phyloP scores from a whole-genome alignment of 30 jellyfish, hydroid and myxozoan genomes.

The Aurelia sp. region DNA sequence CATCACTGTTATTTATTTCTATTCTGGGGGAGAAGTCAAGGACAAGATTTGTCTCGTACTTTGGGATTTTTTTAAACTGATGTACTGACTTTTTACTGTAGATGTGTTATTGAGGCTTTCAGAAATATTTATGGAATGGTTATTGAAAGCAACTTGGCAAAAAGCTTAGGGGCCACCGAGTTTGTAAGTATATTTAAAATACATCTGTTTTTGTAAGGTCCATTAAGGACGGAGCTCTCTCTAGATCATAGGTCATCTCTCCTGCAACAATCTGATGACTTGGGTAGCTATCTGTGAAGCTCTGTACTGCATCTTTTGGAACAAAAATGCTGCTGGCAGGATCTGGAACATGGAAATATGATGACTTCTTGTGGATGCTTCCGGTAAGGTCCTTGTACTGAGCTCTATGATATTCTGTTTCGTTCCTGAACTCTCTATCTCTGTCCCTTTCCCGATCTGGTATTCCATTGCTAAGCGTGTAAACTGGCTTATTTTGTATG shows the following conservation, averaged over 20 bases:
- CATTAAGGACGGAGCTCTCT: conserved; percentile 54
- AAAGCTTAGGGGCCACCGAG: not conserved
- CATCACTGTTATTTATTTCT: too few relatives aligned
- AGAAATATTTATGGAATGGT: too few relatives aligned
- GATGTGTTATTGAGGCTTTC: too few relatives aligned
- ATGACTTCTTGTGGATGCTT: conserved; percentile 56
- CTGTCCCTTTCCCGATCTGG: conserved; percentile 76
- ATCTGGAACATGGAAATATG: conserved; percentile 60
- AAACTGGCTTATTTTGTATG: conserved; percentile 81
- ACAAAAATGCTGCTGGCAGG: conserved; percentile 62
- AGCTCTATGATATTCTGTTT: conserved; percentile 43
- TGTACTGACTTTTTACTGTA: too few relatives aligned
- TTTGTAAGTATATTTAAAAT: not conserved
- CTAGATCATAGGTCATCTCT: conserved; percentile 47
- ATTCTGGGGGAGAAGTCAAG: too few relatives aligned
- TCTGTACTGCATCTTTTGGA: not conserved
- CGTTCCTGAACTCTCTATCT: conserved; percentile 50
- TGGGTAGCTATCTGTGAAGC: conserved; percentile 54
- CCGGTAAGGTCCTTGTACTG: conserved; percentile 86
- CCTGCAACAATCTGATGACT: conserved; percentile 62
- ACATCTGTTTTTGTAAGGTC: conserved; percentile 34
- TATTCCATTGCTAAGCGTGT: conserved; percentile 61
- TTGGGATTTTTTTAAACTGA: too few relatives aligned
- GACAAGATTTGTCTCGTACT: too few relatives aligned
- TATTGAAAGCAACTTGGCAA: not conserved